Base-by-base conservation (phyloP, 2,797 vertebrate genomes). In the Prionace glauca region DNA sequence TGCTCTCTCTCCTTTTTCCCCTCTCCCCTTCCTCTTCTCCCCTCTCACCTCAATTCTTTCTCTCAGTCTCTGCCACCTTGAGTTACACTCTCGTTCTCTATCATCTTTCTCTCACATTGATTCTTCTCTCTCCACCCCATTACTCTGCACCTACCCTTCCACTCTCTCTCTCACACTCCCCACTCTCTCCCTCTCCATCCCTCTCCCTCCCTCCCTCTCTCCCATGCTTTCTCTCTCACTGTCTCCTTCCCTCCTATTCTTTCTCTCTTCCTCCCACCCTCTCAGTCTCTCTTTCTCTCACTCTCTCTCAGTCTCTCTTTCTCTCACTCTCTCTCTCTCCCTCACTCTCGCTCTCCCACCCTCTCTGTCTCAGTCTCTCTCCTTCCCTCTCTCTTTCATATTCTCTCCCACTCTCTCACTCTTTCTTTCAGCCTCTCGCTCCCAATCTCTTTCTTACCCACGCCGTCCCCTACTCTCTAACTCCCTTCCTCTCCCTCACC, bases 241-340 rank as follows among this genome's bases (percentile, higher is more conserved):
- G 97, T 97, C 97, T 96, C 96, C 97, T 96, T 96, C 96, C 97
- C 96, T 95, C 97, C 97, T 97, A 97, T 97, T 97, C 97, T 96
- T 97, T 97, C 97, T 98, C 88, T 36, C 77, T 36, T 12, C 2
- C n/a, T 81, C 32, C 16, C 32, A 32, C 26, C n/a, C 32, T 36
- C 77, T 36, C 12, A 14, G 0, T 29, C n/a, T n/a, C 16, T 3
- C 74, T 26, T 11, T 18, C 2, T 36, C 3, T 32, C 20, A 32
- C 77, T 36, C 32, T 12, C 77, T 11, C 77, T 12, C 41, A 41
- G 41, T 41, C 45, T 50, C 45, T 50, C 45, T 50, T 50, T 2
- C 45, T 50, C 45, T 50, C 45, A 41, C 41, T 97, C 97, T 96
- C 97, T 97, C 97, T 97, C 88, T 36, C 77, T 36, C n/a, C 2